Conservation (phyloP, 2,797 vertebrate genomes). For the Ctenosaura bakeri region DNA sequence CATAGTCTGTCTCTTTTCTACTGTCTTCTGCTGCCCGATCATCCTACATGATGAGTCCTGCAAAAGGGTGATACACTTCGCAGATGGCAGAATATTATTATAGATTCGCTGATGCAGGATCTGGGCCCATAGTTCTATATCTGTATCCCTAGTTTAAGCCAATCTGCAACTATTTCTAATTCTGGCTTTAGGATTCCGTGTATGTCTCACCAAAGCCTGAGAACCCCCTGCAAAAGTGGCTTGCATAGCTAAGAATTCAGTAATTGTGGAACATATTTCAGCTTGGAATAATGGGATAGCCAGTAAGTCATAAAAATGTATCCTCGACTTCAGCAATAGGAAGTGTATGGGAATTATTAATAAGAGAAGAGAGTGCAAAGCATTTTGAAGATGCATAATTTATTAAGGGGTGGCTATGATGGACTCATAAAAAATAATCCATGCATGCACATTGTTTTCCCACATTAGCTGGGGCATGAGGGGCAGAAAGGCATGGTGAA, state of each 20-base stretch:
- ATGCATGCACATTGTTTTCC: constrained; percentile 19
- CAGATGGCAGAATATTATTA: too few relatives aligned
- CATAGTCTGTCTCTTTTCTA: too few relatives aligned
- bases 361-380: constrained; percentile 59
- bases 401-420: constrained; percentile 62
- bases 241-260: background rate
- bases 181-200: background rate
- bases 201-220: too few relatives aligned
- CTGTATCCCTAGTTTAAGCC: too few relatives aligned
- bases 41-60: too few relatives aligned
- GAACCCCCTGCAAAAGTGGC: background rate
- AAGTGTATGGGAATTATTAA: constrained; percentile 66
- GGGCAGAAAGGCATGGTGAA: background rate
- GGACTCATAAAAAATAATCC: constrained; percentile 58
- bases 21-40: too few relatives aligned
- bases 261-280: background rate
- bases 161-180: background rate
- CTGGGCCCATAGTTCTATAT: too few relatives aligned
- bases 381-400: constrained; percentile 74
- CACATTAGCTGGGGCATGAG: background rate
- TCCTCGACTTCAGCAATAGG: constrained; percentile 28
- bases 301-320: background rate
- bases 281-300: background rate
- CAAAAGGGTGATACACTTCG: too few relatives aligned
- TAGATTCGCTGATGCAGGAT: too few relatives aligned